A percentile compares a stretch with the other conserved stretches of the same genome.
Evolutionary conservation across 2,113 vertebrate genomes (phyloP).

Genomic region (Cisticola juncidis): DNA sequence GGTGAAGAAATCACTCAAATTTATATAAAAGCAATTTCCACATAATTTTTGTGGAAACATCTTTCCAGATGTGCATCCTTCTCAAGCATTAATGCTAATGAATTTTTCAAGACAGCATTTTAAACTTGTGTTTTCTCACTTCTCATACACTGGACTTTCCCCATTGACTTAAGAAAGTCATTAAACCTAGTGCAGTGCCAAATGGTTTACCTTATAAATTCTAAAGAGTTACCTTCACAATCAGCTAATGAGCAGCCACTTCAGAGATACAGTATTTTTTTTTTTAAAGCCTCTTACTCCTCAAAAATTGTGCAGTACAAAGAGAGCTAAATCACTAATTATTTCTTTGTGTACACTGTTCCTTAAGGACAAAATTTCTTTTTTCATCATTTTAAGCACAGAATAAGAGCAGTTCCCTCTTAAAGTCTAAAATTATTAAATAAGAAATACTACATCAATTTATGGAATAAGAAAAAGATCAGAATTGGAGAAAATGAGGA

Average conservation of each 20-base stretch:
- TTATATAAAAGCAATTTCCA: background rate
- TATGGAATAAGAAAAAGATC: background rate
- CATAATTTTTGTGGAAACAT: background rate
- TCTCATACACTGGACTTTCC: background rate
- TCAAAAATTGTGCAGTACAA: background rate
- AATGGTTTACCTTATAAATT: background rate
- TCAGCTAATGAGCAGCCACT: background rate
- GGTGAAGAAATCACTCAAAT: background rate
- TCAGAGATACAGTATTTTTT: background rate
- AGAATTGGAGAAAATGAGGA: fast-evolving
- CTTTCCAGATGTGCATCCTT: background rate
- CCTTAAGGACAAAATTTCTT: background rate
- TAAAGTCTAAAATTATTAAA: background rate
- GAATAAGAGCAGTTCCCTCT: background rate
- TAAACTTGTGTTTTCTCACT: background rate
- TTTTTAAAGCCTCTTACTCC: background rate
- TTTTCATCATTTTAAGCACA: background rate
- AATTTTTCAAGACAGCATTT: background rate
- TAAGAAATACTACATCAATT: background rate
- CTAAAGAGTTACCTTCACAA: background rate
- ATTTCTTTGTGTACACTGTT: background rate
- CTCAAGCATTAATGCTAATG: background rate
- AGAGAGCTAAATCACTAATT: background rate
- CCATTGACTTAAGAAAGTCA: background rate
- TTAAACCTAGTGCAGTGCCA: background rate